These are phyloP conservation scores for Drosophila falleni DNA, from an alignment of 2,888 invertebrate species.

Conservation along the genomic window DNA sequence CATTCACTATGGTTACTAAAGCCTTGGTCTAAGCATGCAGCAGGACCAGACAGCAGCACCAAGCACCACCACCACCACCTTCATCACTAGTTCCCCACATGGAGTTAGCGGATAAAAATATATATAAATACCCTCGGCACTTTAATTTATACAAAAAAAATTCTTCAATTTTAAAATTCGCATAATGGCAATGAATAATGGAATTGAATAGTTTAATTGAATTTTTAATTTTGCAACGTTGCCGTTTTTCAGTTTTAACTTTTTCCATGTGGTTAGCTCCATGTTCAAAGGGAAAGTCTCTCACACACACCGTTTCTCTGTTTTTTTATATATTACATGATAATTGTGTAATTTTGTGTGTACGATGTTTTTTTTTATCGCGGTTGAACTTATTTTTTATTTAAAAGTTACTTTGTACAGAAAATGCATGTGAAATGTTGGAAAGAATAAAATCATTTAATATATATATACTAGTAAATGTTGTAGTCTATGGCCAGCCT, in stretches of 20 bases:
- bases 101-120: constrained; percentile 49
- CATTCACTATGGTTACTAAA: constrained; percentile 84
- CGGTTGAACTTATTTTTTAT: constrained; percentile 74
- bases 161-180: not conserved
- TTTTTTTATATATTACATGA: constrained; percentile 12
- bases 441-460: constrained; percentile 56
- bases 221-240: constrained; percentile 10
- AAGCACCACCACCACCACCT: constrained; percentile 33
- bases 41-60: constrained; percentile 10
- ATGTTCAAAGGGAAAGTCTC: constrained; percentile 19
- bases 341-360: constrained; percentile 34
- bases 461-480: constrained; percentile 15
- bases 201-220: constrained; percentile 12
- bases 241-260: constrained; percentile 17
- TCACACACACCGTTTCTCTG: constrained; percentile 1
- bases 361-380: constrained; percentile 66
- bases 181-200: constrained; percentile 5
- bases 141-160: constrained; percentile 46
- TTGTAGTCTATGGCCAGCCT: not conserved
- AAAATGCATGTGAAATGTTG: constrained; percentile 80
- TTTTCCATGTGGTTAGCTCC: constrained; percentile 1
- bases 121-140: constrained; percentile 22
- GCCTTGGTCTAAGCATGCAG: constrained; percentile 15
- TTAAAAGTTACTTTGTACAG: constrained; percentile 75
- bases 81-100: constrained; percentile 6